Evolutionary conservation across 2,797 vertebrate genomes (phyloP).

Genomic region (Cottoperca gobio): DNA sequence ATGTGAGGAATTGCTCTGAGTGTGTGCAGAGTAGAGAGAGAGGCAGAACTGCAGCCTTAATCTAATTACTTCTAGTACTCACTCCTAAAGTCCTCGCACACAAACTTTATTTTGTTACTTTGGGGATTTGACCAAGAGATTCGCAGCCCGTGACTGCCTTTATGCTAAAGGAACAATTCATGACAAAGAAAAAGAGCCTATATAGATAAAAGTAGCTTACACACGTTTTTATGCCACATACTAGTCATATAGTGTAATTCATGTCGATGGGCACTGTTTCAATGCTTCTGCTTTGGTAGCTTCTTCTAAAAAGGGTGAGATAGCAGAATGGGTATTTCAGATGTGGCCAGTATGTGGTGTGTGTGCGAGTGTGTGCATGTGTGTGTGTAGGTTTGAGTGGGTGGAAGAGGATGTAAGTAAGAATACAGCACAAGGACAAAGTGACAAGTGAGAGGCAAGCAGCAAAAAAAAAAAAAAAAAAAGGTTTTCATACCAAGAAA

Average conservation of each 20-base stretch:
- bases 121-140: background rate
- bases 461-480: no score
- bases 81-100: background rate
- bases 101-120: background rate
- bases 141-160: background rate
- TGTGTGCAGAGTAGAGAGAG: background rate
- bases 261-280: slow-evolving; percentile 32
- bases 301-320: slow-evolving; percentile 62
- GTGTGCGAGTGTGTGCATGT: background rate
- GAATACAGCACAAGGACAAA: slow-evolving; percentile 36
- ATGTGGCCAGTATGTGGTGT: slow-evolving; percentile 45
- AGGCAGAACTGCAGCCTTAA: background rate
- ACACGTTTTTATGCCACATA: slow-evolving; percentile 12
- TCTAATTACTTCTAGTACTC: background rate
- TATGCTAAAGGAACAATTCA: background rate
- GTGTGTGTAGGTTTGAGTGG: slow-evolving; percentile 38
- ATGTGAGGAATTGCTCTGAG: background rate
- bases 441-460: slow-evolving; percentile 10
- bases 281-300: slow-evolving; percentile 50
- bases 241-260: background rate
- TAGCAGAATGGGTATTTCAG: slow-evolving; percentile 47
- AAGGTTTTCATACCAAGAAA: no score
- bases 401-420: slow-evolving; percentile 48
- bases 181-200: background rate
- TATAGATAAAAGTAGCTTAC: background rate